Evolutionary conservation across 2,888 invertebrate species (phyloP).

Genomic region (Stenodema calcarata): DNA sequence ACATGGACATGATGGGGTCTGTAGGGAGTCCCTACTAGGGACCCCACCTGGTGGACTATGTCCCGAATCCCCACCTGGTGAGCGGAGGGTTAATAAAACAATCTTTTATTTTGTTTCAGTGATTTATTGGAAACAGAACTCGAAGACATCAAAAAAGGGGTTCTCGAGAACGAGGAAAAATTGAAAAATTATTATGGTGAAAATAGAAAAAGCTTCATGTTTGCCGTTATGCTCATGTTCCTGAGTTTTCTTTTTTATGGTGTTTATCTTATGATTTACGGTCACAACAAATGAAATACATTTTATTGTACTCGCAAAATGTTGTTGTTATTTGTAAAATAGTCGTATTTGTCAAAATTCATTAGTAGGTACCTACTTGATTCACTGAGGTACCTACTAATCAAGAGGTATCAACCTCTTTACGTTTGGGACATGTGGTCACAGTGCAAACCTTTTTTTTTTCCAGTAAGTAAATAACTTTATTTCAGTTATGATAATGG

Average conservation of each 20-base stretch:
- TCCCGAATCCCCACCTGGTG: background rate
- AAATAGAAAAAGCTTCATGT: conserved; percentile 54
- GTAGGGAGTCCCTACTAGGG: too few species aligned
- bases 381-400: too few species aligned
- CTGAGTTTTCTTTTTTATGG: conserved; percentile 55
- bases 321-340: background rate
- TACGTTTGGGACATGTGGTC: too few species aligned
- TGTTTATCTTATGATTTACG: conserved; percentile 52
- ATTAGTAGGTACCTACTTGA: too few species aligned
- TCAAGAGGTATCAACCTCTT: too few species aligned
- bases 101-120: conserved; percentile 47
- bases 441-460: too few species aligned
- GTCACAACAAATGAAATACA: conserved; percentile 31
- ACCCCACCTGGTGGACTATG: too few species aligned
- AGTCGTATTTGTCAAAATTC: too few species aligned
- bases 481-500: too few species aligned
- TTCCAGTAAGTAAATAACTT: too few species aligned
- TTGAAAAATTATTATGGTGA: conserved; percentile 52
- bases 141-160: conserved; percentile 51
- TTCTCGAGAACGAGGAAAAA: conserved; percentile 48
- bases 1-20: too few species aligned
- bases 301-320: too few species aligned
- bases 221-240: conserved; percentile 55
- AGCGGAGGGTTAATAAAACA: background rate
- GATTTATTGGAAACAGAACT: conserved; percentile 52